Evolutionary conservation across 2,113 vertebrate species (phyloP).

Genomic region (Chelonoidis abingdonii): DNA sequence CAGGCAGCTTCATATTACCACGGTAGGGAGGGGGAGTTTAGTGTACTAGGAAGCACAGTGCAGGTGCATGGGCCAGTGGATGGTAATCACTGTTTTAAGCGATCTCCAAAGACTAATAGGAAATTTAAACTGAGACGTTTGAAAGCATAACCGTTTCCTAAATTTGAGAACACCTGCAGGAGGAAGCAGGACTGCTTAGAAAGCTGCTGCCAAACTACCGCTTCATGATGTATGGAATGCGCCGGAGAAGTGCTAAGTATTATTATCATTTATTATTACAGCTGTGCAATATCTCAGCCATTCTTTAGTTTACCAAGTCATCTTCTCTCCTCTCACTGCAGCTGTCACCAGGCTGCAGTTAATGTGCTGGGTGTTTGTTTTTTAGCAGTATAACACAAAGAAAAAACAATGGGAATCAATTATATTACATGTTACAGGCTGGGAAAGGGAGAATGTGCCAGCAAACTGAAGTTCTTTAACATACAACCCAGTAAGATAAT

Average conservation of each 20-base stretch:
- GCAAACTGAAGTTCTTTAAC: neutral
- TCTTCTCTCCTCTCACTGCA: neutral
- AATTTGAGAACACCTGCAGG: neutral
- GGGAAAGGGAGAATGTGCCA: neutral
- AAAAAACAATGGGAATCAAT: neutral
- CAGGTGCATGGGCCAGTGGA: neutral
- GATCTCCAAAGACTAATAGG: slow-evolving; percentile 18
- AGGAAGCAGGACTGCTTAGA: neutral
- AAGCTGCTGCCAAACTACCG: slow-evolving; percentile 21
- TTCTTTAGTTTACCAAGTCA: slow-evolving; percentile 25
- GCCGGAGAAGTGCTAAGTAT: slow-evolving; percentile 18
- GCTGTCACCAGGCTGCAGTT: neutral
- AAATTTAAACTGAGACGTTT: neutral
- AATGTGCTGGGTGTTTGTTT: neutral
- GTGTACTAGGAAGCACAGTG: neutral
- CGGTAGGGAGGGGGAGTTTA: neutral
- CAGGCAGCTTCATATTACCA: neutral
- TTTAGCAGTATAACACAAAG: slow-evolving; percentile 20
- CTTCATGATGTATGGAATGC: slow-evolving; percentile 28
- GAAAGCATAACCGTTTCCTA: neutral
- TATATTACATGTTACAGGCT: neutral
- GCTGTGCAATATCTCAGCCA: neutral
- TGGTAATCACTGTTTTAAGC: neutral
- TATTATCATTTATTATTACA: slow-evolving; percentile 53
- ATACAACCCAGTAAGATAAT: neutral